Conservation (phyloP, 2,113 vertebrate genomes). For the Gambusia holbrooki region DNA sequence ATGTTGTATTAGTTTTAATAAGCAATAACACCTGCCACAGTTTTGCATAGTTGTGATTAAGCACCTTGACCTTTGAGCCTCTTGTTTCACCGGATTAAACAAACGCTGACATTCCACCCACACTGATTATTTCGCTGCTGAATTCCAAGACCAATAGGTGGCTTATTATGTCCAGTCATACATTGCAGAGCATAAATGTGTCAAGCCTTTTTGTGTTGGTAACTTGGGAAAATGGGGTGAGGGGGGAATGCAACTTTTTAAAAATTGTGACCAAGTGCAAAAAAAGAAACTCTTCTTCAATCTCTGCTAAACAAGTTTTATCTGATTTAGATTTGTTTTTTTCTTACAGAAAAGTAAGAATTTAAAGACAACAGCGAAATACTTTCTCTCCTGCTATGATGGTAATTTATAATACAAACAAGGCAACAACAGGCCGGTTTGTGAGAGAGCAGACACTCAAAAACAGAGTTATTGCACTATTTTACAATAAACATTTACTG, state of each 20-base stretch:
- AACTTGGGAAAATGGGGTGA: neutral
- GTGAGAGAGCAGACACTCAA: no score
- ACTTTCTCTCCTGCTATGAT: neutral
- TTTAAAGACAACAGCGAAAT: no score
- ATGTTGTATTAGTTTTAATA: neutral
- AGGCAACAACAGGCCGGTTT: no score
- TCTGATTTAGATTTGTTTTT: neutral
- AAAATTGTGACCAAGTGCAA: no score
- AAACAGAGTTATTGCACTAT: neutral
- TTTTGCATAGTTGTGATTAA: constrained; percentile 7
- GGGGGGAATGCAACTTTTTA: no score
- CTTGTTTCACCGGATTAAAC: constrained; percentile 11
- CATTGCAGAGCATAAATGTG: neutral
- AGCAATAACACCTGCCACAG: neutral
- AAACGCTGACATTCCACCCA: constrained; percentile 1
- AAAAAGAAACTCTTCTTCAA: neutral
- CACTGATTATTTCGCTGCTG: neutral
- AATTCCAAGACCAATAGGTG: neutral
- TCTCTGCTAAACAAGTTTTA: neutral
- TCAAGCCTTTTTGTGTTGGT: neutral
- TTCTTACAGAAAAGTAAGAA: no score
- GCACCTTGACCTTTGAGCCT: neutral
- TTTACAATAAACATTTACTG: neutral
- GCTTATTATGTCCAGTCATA: neutral
- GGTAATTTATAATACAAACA: neutral